Base-by-base conservation (phyloP, 1,140 invertebrate genomes). In the Macrobrachium rosenbergii region DNA sequence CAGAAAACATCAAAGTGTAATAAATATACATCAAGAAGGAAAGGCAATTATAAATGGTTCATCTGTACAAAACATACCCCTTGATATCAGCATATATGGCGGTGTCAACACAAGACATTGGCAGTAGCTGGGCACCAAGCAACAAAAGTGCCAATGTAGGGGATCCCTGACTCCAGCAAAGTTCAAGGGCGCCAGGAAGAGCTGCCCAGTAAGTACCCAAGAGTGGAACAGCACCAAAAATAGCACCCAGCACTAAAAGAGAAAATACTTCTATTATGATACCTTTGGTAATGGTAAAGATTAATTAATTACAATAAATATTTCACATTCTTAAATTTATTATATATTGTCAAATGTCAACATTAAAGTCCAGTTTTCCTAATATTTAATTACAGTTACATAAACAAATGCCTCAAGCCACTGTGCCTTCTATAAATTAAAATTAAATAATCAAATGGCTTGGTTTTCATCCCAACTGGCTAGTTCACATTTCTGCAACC, bases 11-110 rank as follows among this genome's bases (percentile, higher is more conserved):
- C 52, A 52, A 52, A 10, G 52, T 12, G 12, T 10, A 8, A 5
- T 12, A 52, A 12, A 8, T 52, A 8, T 52, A 10, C 0, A 52
- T 52, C 7, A 52, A 12, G 52, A 52, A 52, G 52, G 12, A 2
- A 52, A 52, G 52, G 7, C 52, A 52, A 10, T 8, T 12, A 10
- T 8, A 52, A 52, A 52, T 8, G 28, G 28, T 52, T 52, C 52
- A 12, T 52, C 7, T 52, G 8, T 0, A 52, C 7, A 52, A 2
- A 2, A 52, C 52, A 52, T 52, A 99, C 98, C 97, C 97, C 93
- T 99, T 98, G 69, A 99, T 98, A 93, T 99, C 98, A 82, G 96
- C 96, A 91, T 99, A 99, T 89, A 99, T 98, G 19, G 97, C 95
- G 6, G 97, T 96, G 91, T 99, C 98, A 11, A 99, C 96, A 89